A percentile compares a stretch with the other conserved stretches of the same genome.
Evolutionary conservation across 2,113 vertebrate genomes (phyloP).

Genomic region (Vombatus ursinus): DNA sequence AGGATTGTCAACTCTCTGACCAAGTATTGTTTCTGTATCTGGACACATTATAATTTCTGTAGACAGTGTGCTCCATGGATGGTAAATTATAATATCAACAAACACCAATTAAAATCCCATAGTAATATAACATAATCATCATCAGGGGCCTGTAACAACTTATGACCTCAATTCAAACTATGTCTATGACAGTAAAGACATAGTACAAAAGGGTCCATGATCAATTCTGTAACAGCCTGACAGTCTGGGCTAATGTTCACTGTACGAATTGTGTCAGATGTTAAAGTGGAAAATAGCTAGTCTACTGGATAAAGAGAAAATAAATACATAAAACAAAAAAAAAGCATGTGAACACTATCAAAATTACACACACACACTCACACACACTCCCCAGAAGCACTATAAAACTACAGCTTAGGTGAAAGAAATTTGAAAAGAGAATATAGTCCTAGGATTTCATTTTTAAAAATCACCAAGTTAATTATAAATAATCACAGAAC

Average conservation of each 20-base stretch:
- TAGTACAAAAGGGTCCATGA: background rate
- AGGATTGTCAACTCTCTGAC: background rate
- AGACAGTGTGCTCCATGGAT: background rate
- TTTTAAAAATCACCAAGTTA: background rate
- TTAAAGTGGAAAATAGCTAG: background rate
- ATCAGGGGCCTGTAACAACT: too few species aligned
- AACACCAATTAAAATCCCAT: too few species aligned
- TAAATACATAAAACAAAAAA: background rate
- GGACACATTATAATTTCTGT: rapidly evolving
- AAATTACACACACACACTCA: background rate
- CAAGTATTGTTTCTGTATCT: background rate
- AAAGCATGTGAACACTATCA: background rate
- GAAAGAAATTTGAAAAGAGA: background rate
- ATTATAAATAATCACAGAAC: background rate
- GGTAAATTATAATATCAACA: background rate
- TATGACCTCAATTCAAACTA: background rate
- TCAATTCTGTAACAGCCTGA: background rate
- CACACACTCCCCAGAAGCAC: background rate
- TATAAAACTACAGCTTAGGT: background rate
- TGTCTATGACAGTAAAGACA: background rate
- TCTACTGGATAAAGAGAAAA: background rate
- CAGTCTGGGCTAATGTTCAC: background rate
- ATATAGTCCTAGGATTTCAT: background rate
- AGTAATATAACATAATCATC: too few species aligned
- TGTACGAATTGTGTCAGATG: too few species aligned